Evolutionary conservation across 92 coral and sea anemone species (phyloP), one percentile per base, ranked within the genome.

Genomic region (Epizoanthus ramosus): DNA sequence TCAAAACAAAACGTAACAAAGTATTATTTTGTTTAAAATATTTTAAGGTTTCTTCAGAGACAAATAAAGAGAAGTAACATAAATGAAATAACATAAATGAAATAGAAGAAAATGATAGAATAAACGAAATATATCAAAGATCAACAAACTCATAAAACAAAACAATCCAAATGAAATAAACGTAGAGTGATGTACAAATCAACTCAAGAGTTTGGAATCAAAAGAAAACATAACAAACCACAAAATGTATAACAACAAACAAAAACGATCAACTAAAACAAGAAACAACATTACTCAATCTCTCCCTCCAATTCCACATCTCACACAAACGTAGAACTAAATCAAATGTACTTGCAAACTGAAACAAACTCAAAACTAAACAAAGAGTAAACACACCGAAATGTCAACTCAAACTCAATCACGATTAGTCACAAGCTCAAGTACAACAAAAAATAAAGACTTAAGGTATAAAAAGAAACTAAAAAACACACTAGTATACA

Each of bases 351-450:
- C 39, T 28, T n/a, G 19, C 14, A 35, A 58, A 35, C 28, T 25
- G 37, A n/a, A 25, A 54, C 53, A 74, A 74, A 28, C 53, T 7
- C 53, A 74, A 57, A 14, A 3, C 8, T 0, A 53, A 8, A 25
- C 3, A 8, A 7, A 24, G 19, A 24, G 60, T 2, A 56, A 57
- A 57, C 58, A 16, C 16, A 57, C 24, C 33, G 8, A 33, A 67
- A 33, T 35, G 35, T n/a, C 6, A 63, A 77, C 67, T 28, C 39
- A 57, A 77, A 50, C 3, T 23, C 13, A 50, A 24, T 50, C 54
- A 50, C 16, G 33, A 71, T 9, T 57, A 71, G 59, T 19, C 23
- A 19, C 16, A 60, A 77, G 82, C 71, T 77, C 82, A 77, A 77
- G 70, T 41, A 77, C 45, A 59, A 41, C 82, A 43, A 60, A 77